A percentile compares a stretch with the other conserved stretches of the same genome.
Evolutionary conservation across 1,140 invertebrate species (phyloP).

Genomic region (Tigriopus japonicus): DNA sequence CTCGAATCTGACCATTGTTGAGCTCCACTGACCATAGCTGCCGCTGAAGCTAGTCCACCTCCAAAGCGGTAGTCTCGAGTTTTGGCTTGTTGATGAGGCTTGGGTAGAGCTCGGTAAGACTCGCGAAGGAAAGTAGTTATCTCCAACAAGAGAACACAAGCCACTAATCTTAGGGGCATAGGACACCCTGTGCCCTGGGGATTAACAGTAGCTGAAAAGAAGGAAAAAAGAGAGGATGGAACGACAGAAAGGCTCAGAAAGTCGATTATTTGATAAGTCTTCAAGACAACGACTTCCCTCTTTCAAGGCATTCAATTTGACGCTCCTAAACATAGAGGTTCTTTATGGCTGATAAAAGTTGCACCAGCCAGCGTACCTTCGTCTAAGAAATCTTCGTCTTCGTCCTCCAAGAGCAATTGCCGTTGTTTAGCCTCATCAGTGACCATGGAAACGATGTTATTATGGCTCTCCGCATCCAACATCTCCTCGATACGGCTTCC

Average conservation of each 20-base stretch:
- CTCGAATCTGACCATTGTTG: conserved; percentile 18
- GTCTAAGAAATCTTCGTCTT: conserved; percentile 95
- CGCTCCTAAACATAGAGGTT: no score
- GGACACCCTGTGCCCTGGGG: conserved; percentile 68
- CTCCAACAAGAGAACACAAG: conserved; percentile 80
- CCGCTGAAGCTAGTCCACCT: conserved; percentile 22
- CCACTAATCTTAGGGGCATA: conserved; percentile 69
- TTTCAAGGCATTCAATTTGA: no score
- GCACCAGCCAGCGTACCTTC: conserved; percentile 42
- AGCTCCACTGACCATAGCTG: conserved; percentile 21
- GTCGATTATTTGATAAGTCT: no score
- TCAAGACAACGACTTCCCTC: no score
- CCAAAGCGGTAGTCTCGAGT: conserved; percentile 21
- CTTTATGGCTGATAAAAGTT: no score
- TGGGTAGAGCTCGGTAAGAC: conserved; percentile 52
- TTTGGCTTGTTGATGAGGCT: conserved; percentile 17
- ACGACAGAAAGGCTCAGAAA: no score
- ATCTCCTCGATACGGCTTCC: conserved; percentile 59
- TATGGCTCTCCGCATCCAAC: conserved; percentile 25
- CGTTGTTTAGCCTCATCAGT: conserved; percentile 70
- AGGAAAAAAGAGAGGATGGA: conserved; percentile 6
- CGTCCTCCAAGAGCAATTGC: conserved; percentile 69
- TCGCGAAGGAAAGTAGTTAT: conserved; percentile 92
- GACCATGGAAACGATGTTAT: conserved; percentile 31
- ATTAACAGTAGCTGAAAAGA: conserved; percentile 44